Evolutionary conservation across 2,888 invertebrate genomes (phyloP), one percentile per base, ranked within the genome.

Genomic region (Drosophila emarginata): DNA sequence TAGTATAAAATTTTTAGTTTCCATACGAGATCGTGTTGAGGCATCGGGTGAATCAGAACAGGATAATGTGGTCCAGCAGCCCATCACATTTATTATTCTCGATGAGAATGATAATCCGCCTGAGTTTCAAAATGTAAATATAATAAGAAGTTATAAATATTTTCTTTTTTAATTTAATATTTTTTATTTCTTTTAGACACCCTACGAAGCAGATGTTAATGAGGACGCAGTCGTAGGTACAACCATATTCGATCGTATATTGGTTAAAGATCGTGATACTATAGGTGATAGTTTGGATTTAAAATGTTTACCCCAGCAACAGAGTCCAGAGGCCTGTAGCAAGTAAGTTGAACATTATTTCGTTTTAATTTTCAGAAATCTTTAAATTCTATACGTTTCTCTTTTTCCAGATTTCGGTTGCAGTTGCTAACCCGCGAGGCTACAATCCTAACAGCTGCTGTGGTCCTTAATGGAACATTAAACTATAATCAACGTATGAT

Each of bases 101-200:
- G 97, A 98, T 88, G 96, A 96, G 86, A 97, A 98, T 90, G 97
- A 98, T 89, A 97, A 97, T 91, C 94, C 96, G 36, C 97, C 97
- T 6, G 93, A 93, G 65, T 96, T 96, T 92, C 93, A 94, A 91
- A 94, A 95, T 91, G 96, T 96, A 93, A 93, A 93, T 21, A 56
- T 1, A 6, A 7, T 1, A 11, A 0, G 1, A 14, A 2, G 32
- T 14, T 21, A 2, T 14, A 5, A 18, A 14, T 11, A 1, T 26
- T 5, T 45, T 45, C 11, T 3, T 9, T 3, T 9, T 4, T 3
- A 18, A 45, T 45, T 12, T 1, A 52, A 14, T n/a, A 0, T 90
- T 28, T 72, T 6, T 15, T 15, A 11, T 18, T 0, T 2, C 92
- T 92, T 92, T 2, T 92, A 97, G 95, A 94, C 94, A 73, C 96